Conservation (phyloP, 2,888 invertebrate species). For the Cryptophagus acutangulus region DNA sequence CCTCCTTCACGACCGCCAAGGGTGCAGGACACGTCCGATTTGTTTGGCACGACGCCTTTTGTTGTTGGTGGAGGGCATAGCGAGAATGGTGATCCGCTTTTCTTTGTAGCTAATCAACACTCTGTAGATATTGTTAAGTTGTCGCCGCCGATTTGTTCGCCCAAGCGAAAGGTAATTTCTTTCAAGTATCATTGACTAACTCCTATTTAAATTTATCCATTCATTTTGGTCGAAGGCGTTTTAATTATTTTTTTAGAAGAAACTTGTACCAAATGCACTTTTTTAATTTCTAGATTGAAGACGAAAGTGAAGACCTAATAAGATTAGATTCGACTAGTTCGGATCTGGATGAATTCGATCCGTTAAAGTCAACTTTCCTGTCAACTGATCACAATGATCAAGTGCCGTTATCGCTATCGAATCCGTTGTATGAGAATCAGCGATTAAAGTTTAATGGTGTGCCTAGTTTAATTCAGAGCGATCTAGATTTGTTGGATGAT, state of each 20-base stretch:
- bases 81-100: slow-evolving; percentile 48
- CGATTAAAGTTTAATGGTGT: slow-evolving; percentile 45
- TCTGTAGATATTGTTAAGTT: slow-evolving; percentile 48
- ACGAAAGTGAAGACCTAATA: slow-evolving; percentile 58
- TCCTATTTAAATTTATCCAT: too few relatives aligned
- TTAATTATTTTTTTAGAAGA: too few relatives aligned
- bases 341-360: slow-evolving; percentile 65
- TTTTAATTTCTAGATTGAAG: slow-evolving; percentile 37
- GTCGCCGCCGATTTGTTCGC: slow-evolving; percentile 45
- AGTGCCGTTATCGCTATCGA: slow-evolving; percentile 51
- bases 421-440: slow-evolving; percentile 49
- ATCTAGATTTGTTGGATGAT: slow-evolving; percentile 66
- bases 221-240: too few relatives aligned
- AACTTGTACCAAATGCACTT: neutral
- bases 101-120: slow-evolving; percentile 47
- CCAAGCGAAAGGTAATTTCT: slow-evolving; percentile 43
- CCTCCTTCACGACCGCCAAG: slow-evolving; percentile 37
- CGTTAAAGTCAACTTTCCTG: slow-evolving; percentile 49
- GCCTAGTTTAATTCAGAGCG: slow-evolving; percentile 43
- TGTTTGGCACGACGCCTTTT: slow-evolving; percentile 45
- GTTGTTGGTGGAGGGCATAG: slow-evolving; percentile 47
- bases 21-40: slow-evolving; percentile 42
- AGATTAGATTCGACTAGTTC: slow-evolving; percentile 61
- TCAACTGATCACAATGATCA: slow-evolving; percentile 40
- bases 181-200: too few relatives aligned